phyloP scores from a whole-genome alignment of 1,140 invertebrate species.

The Philopotamus ludificatus region DNA sequence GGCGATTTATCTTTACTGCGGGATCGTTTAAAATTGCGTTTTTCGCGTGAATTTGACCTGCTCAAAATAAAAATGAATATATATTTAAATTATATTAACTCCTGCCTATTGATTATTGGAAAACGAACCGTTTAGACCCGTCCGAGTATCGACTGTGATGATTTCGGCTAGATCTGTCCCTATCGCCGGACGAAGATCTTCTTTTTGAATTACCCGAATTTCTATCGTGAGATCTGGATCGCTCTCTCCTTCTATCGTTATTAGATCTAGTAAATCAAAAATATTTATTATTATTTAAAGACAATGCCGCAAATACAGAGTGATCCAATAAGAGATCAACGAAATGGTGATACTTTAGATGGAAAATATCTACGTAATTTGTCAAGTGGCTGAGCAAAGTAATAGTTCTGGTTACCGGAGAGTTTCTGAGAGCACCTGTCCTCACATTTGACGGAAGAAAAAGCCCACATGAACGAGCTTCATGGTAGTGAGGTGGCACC shows the following conservation, averaged over 20 bases:
- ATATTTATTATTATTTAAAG: no score
- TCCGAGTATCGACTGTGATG: conserved; percentile 14
- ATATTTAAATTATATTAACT: conserved; percentile 1
- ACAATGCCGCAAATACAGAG: no score
- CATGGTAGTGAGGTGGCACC: no score
- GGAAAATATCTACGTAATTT: no score
- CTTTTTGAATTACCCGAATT: conserved; percentile 20
- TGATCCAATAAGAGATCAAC: no score
- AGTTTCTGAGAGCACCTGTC: no score
- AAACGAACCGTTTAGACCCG: conserved; percentile 3
- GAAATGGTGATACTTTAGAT: no score
- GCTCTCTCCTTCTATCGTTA: conserved; percentile 28
- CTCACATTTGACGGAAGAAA: no score
- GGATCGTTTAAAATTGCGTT: conserved; percentile 15
- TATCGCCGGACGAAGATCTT: conserved; percentile 28
- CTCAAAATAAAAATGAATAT: conserved; percentile 10
- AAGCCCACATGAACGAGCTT: no score
- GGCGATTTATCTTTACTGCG: conserved; percentile 45
- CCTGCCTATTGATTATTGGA: background rate
- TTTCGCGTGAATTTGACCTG: conserved; percentile 30
- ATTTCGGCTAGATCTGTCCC: conserved; percentile 22
- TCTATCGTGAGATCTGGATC: conserved; percentile 32
- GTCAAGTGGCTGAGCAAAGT: no score
- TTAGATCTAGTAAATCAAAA: no score
- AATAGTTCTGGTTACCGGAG: no score